Percentiles rank a stretch among this genome's conserved stretches.
Evolutionary conservation across 2,888 invertebrate genomes (phyloP).

Genomic region (Lamproptera curius): DNA sequence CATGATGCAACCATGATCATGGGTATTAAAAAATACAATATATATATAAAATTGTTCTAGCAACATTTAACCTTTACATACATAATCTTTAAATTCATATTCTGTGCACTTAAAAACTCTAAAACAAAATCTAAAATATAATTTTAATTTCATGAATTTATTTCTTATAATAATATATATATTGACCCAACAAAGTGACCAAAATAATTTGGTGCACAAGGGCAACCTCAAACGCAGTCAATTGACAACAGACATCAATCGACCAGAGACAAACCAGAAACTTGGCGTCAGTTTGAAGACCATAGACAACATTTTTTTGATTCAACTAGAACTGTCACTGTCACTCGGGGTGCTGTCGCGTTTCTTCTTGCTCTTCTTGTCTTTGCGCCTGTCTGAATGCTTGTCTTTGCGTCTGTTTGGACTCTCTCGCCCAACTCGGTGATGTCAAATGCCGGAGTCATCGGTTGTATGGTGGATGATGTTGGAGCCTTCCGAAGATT

Average conservation of each 20-base stretch:
- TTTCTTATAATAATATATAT: too few relatives aligned
- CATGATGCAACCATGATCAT: too few relatives aligned
- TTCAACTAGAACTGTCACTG: slow-evolving; percentile 64
- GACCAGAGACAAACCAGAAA: not conserved
- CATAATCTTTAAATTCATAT: too few relatives aligned
- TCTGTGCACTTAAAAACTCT: too few relatives aligned
- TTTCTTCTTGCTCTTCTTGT: slow-evolving; percentile 49
- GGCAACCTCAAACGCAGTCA: not conserved
- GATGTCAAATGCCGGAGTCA: slow-evolving; percentile 75
- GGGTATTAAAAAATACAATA: too few relatives aligned
- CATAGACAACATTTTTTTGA: slow-evolving; percentile 10
- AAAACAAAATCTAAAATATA: too few relatives aligned
- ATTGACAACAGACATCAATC: not conserved
- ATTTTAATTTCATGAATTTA: too few relatives aligned
- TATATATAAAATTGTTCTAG: too few relatives aligned
- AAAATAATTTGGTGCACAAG: too few relatives aligned
- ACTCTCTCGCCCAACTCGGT: slow-evolving; percentile 61
- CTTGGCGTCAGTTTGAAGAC: not conserved
- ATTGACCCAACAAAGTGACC: too few relatives aligned
- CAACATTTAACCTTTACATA: too few relatives aligned
- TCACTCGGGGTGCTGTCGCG: slow-evolving; percentile 51
- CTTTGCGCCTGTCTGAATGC: slow-evolving; percentile 38
- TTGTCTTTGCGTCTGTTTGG: slow-evolving; percentile 48
- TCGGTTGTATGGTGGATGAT: slow-evolving; percentile 70
- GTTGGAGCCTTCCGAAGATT: slow-evolving; percentile 67